Conservation (phyloP, 30 jellyfish, hydroid and myxozoan genomes). For the Aurelia aurita complex sp. Pacific region DNA sequence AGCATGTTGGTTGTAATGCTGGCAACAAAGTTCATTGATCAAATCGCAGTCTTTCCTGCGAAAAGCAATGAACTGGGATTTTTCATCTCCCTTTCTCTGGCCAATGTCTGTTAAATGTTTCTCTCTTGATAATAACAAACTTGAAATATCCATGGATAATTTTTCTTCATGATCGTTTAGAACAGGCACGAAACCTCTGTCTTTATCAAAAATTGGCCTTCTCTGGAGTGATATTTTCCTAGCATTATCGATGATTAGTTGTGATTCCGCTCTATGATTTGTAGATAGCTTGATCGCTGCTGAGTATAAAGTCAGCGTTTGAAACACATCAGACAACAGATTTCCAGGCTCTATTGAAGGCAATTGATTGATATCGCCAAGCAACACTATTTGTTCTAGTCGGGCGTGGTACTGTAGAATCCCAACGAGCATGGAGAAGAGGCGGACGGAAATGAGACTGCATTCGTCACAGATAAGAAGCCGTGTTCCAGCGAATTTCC, state of each 20-base stretch:
- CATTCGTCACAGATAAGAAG: conserved; percentile 27
- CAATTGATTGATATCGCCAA: conserved; percentile 18
- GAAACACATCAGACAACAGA: conserved; percentile 6
- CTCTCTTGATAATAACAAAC: neutral
- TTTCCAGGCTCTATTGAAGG: conserved; percentile 31
- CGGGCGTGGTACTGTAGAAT: conserved; percentile 6
- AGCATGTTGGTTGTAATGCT: conserved; percentile 18
- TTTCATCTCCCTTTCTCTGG: conserved; percentile 4
- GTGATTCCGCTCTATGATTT: conserved; percentile 24
- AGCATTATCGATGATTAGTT: conserved; percentile 4
- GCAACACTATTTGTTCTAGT: conserved; percentile 5
- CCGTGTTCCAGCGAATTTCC: conserved; percentile 12
- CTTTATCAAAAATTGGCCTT: neutral
- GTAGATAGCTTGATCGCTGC: conserved; percentile 14
- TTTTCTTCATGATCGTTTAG: neutral
- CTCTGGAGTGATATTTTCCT: neutral
- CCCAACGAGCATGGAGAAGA: conserved; percentile 27
- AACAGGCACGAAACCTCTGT: conserved; percentile 7
- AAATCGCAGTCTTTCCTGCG: conserved; percentile 27
- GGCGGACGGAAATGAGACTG: conserved; percentile 29
- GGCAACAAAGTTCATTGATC: conserved; percentile 28
- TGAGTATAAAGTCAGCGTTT: neutral
- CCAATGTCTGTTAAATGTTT: neutral
- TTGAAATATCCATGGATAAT: neutral
- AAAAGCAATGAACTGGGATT: conserved; percentile 20